Percentiles rank a stretch among this genome's conserved stretches.
Evolutionary conservation across 2,113 vertebrate species (phyloP).

Genomic region (Empidonax traillii): DNA sequence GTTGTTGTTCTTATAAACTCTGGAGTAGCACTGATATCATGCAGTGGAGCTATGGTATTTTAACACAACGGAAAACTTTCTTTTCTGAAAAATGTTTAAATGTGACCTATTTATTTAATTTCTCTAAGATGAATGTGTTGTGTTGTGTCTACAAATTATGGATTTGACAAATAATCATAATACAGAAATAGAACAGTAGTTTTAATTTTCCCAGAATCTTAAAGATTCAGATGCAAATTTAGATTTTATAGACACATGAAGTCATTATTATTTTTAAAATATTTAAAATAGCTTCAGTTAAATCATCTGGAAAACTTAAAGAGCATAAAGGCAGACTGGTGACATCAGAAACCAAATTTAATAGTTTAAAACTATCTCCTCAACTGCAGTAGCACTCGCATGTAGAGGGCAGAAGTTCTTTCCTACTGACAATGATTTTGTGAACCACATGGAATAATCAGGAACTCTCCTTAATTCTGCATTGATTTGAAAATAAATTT

Average conservation of each 20-base stretch:
- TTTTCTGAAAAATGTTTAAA: not conserved
- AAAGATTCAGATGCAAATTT: not conserved
- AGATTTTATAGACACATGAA: not conserved
- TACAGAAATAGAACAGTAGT: not conserved
- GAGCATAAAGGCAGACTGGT: not conserved
- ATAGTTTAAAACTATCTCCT: not conserved
- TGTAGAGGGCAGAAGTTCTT: not conserved
- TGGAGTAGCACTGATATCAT: not conserved
- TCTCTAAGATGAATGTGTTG: not conserved
- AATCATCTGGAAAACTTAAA: not conserved
- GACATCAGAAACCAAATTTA: not conserved
- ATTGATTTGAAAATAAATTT: not conserved
- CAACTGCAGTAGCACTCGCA: not conserved
- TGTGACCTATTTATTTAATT: not conserved
- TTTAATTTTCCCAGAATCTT: not conserved
- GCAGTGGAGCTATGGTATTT: not conserved
- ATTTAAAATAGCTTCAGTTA: not conserved
- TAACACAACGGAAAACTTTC: not conserved
- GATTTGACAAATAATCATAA: not conserved
- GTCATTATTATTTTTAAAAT: not conserved
- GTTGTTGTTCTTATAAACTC: not conserved
- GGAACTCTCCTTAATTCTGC: not conserved
- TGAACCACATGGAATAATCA: not conserved
- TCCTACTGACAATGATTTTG: not conserved
- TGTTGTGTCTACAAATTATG: not conserved